A percentile compares a stretch with the other conserved stretches of the same genome.
phyloP scores from a whole-genome alignment of 2,113 vertebrate species.

The Machaerirhynchus nigripectus region DNA sequence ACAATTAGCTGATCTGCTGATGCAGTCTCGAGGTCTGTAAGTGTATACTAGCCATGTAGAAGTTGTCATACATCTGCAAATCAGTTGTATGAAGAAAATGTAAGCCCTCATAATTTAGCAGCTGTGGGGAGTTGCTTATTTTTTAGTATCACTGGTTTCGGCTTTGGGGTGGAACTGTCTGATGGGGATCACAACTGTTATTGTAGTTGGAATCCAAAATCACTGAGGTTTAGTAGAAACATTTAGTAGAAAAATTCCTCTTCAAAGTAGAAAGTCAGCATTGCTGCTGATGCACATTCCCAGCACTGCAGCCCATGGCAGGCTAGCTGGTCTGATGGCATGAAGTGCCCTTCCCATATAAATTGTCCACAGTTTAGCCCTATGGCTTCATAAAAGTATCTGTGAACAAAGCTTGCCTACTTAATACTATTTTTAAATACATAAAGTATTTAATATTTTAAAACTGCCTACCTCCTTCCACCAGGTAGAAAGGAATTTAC shows the following conservation, averaged over 20 bases:
- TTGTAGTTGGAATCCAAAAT: neutral
- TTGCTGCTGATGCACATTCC: neutral
- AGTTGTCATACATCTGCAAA: neutral
- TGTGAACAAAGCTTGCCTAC: neutral
- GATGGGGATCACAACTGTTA: neutral
- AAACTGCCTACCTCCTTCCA: neutral
- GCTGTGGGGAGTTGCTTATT: neutral
- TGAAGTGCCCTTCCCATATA: neutral
- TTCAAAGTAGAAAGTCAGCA: neutral
- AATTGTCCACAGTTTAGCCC: neutral
- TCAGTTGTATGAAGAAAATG: neutral
- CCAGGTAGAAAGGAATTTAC: neutral
- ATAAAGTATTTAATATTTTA: neutral
- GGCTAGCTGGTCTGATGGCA: neutral
- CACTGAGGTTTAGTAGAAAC: neutral
- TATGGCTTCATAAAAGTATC: neutral
- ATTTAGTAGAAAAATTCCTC: neutral
- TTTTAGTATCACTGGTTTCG: neutral
- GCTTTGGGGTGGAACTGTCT: neutral
- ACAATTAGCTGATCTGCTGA: slow-evolving; percentile 37
- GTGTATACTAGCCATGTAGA: neutral
- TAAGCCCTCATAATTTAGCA: neutral
- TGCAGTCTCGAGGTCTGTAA: neutral
- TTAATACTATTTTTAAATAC: neutral
- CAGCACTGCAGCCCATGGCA: accelerated